These are phyloP conservation scores for Caradrina kadenii DNA, from an alignment of 2,888 invertebrate species.

Conservation along the genomic window DNA sequence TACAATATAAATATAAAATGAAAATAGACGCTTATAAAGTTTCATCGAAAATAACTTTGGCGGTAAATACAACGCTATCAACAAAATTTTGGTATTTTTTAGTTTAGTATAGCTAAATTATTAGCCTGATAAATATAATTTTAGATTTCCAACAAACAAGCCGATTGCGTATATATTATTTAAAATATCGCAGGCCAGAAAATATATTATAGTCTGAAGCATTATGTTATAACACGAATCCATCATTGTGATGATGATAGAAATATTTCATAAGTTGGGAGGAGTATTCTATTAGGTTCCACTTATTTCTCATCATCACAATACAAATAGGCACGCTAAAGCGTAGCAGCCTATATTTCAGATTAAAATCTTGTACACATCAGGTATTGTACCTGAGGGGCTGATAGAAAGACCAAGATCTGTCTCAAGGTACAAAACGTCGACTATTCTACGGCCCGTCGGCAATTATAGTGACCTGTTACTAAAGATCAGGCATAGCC, in stretches of 20 bases:
- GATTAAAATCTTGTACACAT: slow-evolving; percentile 2
- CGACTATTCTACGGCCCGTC: not conserved
- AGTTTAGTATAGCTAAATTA: slow-evolving; percentile 12
- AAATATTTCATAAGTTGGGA: slow-evolving; percentile 37
- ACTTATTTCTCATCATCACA: slow-evolving; percentile 16
- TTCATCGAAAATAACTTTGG: slow-evolving; percentile 53
- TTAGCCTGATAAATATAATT: slow-evolving; percentile 19
- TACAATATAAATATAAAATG: slow-evolving; percentile 33
- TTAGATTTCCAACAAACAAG: slow-evolving; percentile 8
- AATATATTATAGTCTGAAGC: slow-evolving; percentile 26
- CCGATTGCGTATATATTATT: slow-evolving; percentile 18
- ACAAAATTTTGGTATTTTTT: slow-evolving; percentile 34
- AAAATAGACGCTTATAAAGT: slow-evolving; percentile 27
- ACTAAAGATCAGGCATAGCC: too few species aligned
- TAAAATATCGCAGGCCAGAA: slow-evolving; percentile 14
- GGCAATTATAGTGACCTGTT: too few species aligned
- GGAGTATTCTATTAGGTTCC: slow-evolving; percentile 11
- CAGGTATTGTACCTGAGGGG: not conserved
- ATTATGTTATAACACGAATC: slow-evolving; percentile 15
- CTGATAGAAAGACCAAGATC: too few species aligned
- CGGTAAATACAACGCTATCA: slow-evolving; percentile 33
- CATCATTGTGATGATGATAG: slow-evolving; percentile 21
- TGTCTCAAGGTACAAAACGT: slow-evolving; percentile 4
- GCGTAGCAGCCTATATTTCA: slow-evolving; percentile 12
- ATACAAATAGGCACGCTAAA: slow-evolving; percentile 23